Conservation (phyloP, 2,888 invertebrate species). For the Carpatolechia fugitivella region DNA sequence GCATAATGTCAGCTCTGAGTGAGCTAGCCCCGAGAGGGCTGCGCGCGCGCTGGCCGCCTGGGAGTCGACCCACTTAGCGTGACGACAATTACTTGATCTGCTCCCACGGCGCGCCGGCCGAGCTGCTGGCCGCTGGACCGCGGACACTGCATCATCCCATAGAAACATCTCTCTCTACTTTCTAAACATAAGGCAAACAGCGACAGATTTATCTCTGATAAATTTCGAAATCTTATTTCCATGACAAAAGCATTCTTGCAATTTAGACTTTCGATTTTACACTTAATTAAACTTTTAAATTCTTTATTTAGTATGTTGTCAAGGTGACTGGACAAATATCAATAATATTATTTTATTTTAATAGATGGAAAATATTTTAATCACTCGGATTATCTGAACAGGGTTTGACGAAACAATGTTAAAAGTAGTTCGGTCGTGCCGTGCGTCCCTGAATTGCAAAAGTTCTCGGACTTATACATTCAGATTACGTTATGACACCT, state of each 20-base stretch:
- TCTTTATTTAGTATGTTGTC: not conserved
- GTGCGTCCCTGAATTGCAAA: not conserved
- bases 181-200: not conserved
- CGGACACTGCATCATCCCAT: not conserved
- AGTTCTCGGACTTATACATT: not conserved
- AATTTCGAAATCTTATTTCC: conserved; percentile 4
- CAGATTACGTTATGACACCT: conserved; percentile 53
- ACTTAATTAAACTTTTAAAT: conserved; percentile 4
- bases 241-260: conserved; percentile 4
- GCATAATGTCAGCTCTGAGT: conserved; percentile 56
- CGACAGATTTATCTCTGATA: not conserved
- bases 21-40: conserved; percentile 39
- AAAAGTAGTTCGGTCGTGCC: not conserved
- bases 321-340: not conserved
- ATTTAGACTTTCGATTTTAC: conserved; percentile 2
- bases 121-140: not conserved
- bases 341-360: not conserved
- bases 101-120: not conserved
- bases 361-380: not conserved
- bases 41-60: not conserved
- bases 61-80: conserved; percentile 48
- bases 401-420: not conserved
- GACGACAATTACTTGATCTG: conserved; percentile 46
- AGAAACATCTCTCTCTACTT: not conserved
- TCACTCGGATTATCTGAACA: not conserved